These are phyloP conservation scores for Hymenochirus boettgeri DNA, from an alignment of 2,113 vertebrate genomes.

Conservation along the genomic window DNA sequence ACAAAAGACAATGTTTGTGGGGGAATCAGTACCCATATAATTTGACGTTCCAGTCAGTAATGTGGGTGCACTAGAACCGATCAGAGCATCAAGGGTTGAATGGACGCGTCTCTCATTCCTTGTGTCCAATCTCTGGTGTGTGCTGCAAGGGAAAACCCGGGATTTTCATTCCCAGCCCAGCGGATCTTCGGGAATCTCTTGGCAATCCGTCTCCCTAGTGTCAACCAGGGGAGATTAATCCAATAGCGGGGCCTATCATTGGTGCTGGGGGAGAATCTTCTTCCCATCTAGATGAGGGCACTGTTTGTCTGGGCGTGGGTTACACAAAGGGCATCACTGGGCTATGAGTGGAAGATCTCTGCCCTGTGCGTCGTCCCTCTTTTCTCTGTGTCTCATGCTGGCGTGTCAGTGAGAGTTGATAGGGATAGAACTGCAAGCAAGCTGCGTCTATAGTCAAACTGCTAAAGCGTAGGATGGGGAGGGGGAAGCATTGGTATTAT, in stretches of 20 bases:
- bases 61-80: background rate
- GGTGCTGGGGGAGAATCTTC: constrained; percentile 22
- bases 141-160: background rate
- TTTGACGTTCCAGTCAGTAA: background rate
- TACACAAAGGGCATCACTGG: constrained; percentile 40
- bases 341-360: constrained; percentile 3
- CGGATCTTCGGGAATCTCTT: background rate
- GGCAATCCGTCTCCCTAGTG: constrained; percentile 4
- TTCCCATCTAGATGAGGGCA: background rate
- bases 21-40: constrained; percentile 1
- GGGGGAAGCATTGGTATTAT: constrained; percentile 47
- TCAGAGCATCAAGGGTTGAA: background rate
- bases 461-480: constrained; percentile 56
- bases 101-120: constrained; percentile 6
- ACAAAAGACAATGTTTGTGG: background rate
- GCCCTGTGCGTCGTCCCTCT: constrained; percentile 19
- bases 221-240: constrained; percentile 44
- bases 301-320: constrained; percentile 28
- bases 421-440: constrained; percentile 45
- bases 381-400: constrained; percentile 32
- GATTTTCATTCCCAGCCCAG: constrained; percentile 20
- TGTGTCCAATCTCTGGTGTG: constrained; percentile 13
- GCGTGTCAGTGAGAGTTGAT: constrained; percentile 23
- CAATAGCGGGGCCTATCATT: constrained; percentile 5
- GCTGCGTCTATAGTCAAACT: too few relatives aligned